A percentile compares a stretch with the other conserved stretches of the same genome.
Evolutionary conservation across 2,888 invertebrate genomes (phyloP).

Genomic region (Leptinotarsa tumamoca): DNA sequence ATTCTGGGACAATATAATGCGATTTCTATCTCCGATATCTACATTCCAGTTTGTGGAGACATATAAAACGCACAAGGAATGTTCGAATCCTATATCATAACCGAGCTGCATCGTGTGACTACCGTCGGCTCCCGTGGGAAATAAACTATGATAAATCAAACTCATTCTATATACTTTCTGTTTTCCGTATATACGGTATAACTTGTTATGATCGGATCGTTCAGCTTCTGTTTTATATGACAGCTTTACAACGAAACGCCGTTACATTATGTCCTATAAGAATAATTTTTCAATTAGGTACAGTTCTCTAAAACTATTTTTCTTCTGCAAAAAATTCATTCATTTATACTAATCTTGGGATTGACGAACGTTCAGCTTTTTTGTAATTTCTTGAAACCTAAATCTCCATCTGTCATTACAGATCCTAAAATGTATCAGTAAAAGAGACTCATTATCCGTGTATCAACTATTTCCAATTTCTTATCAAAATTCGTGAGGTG

Average conservation of each 20-base stretch:
- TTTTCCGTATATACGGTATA: constrained; percentile 13
- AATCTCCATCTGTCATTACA: not conserved
- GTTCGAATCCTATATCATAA: constrained; percentile 43
- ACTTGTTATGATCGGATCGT: constrained; percentile 15
- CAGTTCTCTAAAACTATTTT: constrained; percentile 1
- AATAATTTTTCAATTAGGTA: constrained; percentile 1
- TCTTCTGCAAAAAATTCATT: not conserved
- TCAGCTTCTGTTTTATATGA: constrained; percentile 18
- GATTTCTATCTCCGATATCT: constrained; percentile 43
- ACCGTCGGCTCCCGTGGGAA: constrained; percentile 54
- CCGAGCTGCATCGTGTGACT: constrained; percentile 45
- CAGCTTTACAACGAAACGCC: constrained; percentile 3
- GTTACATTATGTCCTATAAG: constrained; percentile 1
- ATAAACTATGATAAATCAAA: constrained; percentile 50
- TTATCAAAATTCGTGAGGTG: too few relatives aligned
- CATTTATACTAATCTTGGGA: not conserved
- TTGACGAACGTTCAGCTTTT: too few relatives aligned
- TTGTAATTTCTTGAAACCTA: too few relatives aligned
- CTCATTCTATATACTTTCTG: constrained; percentile 16
- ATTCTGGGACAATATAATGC: constrained; percentile 43
- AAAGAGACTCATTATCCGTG: not conserved
- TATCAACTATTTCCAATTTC: too few relatives aligned
- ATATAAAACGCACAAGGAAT: constrained; percentile 40
- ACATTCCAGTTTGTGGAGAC: constrained; percentile 38
- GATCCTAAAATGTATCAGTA: not conserved